Conservation (phyloP, 2,113 vertebrate genomes). For the Myxocyprinus asiaticus region DNA sequence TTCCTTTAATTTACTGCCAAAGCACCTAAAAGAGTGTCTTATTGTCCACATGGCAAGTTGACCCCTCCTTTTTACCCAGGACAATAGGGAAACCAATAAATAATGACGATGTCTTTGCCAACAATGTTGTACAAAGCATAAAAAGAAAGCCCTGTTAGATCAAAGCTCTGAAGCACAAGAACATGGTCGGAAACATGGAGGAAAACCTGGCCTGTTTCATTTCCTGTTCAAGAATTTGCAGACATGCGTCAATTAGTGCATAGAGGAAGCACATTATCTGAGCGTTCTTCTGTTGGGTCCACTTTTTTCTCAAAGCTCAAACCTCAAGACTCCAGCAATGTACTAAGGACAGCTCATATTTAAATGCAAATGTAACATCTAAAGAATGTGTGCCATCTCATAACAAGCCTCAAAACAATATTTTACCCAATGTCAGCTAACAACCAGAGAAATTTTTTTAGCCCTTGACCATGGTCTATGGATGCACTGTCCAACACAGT, state of each 20-base stretch:
- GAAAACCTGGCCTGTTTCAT: not conserved
- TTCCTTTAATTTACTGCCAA: constrained; percentile 69
- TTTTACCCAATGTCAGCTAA: no score
- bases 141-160: constrained; percentile 29
- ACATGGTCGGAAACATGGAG: not conserved
- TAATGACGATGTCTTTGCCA: constrained; percentile 1
- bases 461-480: no score
- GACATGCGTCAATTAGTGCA: constrained; percentile 35
- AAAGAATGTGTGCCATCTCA: constrained; percentile 4
- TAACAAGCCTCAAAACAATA: constrained; percentile 3
- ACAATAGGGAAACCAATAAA: constrained; percentile 35
- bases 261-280: constrained; percentile 14
- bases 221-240: constrained; percentile 39
- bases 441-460: no score
- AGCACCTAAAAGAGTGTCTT: constrained; percentile 65
- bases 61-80: not conserved
- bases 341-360: constrained; percentile 23
- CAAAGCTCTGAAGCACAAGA: constrained; percentile 12
- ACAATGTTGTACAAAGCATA: constrained; percentile 23
- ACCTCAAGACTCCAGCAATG: not conserved
- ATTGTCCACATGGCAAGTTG: constrained; percentile 43
- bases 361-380: constrained; percentile 24
- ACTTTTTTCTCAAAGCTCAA: not conserved
- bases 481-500: no score
- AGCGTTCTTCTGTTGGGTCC: constrained; percentile 14